Evolutionary conservation across 2,888 invertebrate species (phyloP).

Genomic region (Pantelozetes paolii): DNA sequence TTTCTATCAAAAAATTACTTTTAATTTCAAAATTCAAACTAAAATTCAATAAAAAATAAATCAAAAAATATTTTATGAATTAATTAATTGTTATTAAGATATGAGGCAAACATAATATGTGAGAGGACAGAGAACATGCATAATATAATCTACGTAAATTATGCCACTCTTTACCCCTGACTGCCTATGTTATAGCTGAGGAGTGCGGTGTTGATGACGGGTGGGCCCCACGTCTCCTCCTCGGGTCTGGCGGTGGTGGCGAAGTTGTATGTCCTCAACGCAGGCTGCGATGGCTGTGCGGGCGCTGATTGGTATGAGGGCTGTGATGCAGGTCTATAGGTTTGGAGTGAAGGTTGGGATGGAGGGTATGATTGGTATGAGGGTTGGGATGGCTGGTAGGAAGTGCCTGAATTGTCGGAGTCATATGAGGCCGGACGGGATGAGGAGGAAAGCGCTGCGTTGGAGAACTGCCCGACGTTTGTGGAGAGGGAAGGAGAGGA

Average conservation of each 20-base stretch:
- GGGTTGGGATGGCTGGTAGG: constrained; percentile 33
- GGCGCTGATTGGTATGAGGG: background rate
- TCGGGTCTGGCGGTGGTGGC: constrained; percentile 5
- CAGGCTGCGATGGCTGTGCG: background rate
- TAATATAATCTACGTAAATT: background rate
- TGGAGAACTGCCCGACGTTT: too few species aligned
- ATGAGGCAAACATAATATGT: background rate
- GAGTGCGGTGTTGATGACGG: constrained; percentile 46
- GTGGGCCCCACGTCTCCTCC: constrained; percentile 44
- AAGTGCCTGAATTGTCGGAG: background rate
- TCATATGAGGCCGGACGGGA: background rate
- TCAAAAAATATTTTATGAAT: too few species aligned
- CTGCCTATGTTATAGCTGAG: constrained; percentile 47
- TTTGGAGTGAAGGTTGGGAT: background rate
- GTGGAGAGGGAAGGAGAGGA: background rate
- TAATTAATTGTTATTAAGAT: background rate
- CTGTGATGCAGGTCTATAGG: constrained; percentile 41
- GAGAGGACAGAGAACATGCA: background rate
- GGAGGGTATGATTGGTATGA: background rate
- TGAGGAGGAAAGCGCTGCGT: too few species aligned
- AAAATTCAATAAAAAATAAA: background rate
- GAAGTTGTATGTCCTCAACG: background rate
- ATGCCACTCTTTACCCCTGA: constrained; percentile 25
- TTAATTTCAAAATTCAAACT: too few species aligned
- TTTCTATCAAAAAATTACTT: too few species aligned